phyloP scores from a whole-genome alignment of 2,888 invertebrate genomes.

The Parnassius glacialis region DNA sequence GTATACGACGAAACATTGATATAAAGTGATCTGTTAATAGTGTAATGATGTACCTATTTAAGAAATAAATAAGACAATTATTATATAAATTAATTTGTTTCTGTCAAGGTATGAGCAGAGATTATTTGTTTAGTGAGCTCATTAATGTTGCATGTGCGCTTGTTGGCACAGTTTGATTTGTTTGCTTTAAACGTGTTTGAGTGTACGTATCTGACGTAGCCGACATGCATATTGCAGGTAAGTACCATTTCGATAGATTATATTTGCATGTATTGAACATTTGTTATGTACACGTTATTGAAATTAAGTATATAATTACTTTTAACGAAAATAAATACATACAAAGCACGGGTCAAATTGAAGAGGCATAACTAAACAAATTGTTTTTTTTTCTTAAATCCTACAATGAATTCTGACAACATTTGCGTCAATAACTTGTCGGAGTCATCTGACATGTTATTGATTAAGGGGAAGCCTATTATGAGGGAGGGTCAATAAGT shows the following conservation, averaged over 20 bases:
- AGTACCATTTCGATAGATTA: slow-evolving; percentile 13
- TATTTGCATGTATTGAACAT: slow-evolving; percentile 9
- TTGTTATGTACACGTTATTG: too few relatives aligned
- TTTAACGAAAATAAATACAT: too few relatives aligned
- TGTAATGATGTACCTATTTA: slow-evolving; percentile 35
- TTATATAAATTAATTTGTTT: slow-evolving; percentile 35
- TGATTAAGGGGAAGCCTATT: too few relatives aligned
- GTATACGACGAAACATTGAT: slow-evolving; percentile 40
- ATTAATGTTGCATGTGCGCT: slow-evolving; percentile 51
- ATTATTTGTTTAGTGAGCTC: slow-evolving; percentile 42
- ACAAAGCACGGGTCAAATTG: too few relatives aligned
- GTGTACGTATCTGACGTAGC: slow-evolving; percentile 29
- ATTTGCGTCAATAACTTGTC: too few relatives aligned
- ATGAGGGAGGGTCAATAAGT: too few relatives aligned
- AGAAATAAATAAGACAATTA: slow-evolving; percentile 39
- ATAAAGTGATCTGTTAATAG: slow-evolving; percentile 26
- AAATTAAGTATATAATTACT: too few relatives aligned
- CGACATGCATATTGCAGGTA: slow-evolving; percentile 27
- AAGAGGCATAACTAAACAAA: too few relatives aligned
- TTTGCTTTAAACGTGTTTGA: slow-evolving; percentile 50
- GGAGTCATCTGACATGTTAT: too few relatives aligned
- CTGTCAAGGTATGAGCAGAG: slow-evolving; percentile 63
- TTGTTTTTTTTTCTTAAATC: too few relatives aligned
- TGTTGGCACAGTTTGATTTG: slow-evolving; percentile 36
- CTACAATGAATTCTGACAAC: too few relatives aligned